Conservation (phyloP, 2,797 vertebrate genomes). For the Scolopax bukidnonensis region DNA sequence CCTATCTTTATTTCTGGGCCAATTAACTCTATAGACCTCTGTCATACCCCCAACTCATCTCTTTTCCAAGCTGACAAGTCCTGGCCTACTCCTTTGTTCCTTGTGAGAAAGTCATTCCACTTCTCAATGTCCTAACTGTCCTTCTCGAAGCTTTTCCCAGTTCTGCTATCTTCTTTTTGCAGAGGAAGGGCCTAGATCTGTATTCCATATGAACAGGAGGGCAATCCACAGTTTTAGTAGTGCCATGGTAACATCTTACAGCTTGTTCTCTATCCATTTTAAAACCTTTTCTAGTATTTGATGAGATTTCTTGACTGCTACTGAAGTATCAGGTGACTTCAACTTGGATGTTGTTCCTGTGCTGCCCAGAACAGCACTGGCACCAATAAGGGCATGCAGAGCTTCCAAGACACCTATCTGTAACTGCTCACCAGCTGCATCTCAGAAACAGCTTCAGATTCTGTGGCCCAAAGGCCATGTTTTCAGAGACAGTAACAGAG, state of each 20-base stretch:
- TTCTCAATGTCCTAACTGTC: background rate
- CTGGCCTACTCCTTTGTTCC: background rate
- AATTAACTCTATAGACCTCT: background rate
- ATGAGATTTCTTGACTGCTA: background rate
- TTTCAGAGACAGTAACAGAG: background rate
- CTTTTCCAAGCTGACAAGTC: background rate
- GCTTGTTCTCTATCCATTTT: background rate
- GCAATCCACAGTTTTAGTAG: background rate
- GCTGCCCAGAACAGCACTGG: background rate
- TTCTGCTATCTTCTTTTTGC: background rate
- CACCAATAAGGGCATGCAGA: background rate
- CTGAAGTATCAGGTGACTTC: background rate
- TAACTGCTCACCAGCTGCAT: background rate
- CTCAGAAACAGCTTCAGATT: background rate
- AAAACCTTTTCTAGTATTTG: background rate
- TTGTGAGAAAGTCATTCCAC: background rate
- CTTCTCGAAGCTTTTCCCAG: background rate
- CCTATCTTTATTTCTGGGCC: background rate
- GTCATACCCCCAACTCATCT: background rate
- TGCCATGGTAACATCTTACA: background rate
- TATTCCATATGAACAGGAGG: background rate
- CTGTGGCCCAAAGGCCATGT: background rate
- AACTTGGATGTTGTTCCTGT: background rate
- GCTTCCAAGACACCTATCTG: background rate
- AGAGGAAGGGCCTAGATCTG: background rate